These are phyloP conservation scores for Lemur catta DNA, from an alignment of 2,797 vertebrate species.

Conservation along the genomic window DNA sequence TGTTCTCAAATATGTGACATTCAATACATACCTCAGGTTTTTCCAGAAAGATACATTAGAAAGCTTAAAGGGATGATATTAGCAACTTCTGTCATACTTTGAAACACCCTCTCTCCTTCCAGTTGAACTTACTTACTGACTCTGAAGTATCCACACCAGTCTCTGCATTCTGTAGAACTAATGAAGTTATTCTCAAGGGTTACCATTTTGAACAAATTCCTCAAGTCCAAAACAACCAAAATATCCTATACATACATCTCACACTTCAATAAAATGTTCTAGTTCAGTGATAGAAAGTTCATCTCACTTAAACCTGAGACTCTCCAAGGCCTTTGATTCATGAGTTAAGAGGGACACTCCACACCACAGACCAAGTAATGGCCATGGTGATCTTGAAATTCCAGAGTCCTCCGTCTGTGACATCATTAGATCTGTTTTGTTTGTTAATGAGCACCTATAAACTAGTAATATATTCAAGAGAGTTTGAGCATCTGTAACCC, in stretches of 20 bases:
- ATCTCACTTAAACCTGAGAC: neutral
- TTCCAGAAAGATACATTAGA: neutral
- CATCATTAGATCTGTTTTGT: neutral
- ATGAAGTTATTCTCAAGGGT: neutral
- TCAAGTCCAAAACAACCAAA: neutral
- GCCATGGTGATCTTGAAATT: neutral
- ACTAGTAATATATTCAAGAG: neutral
- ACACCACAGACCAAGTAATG: neutral
- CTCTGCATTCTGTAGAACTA: constrained; percentile 15
- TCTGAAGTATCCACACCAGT: neutral
- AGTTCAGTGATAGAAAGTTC: neutral
- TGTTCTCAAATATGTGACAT: neutral
- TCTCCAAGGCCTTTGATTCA: neutral
- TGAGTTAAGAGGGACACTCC: neutral
- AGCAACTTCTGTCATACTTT: neutral
- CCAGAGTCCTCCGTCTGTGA: neutral
- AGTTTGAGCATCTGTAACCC: neutral
- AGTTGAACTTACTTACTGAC: constrained; percentile 18
- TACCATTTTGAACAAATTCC: constrained; percentile 19
- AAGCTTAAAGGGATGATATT: neutral
- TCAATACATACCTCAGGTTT: neutral
- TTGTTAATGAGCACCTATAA: neutral
- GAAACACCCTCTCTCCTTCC: neutral
- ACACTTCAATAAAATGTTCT: neutral
- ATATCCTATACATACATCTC: neutral